Conservation (phyloP, 2,797 vertebrate genomes). For the Rhincodon typus region DNA sequence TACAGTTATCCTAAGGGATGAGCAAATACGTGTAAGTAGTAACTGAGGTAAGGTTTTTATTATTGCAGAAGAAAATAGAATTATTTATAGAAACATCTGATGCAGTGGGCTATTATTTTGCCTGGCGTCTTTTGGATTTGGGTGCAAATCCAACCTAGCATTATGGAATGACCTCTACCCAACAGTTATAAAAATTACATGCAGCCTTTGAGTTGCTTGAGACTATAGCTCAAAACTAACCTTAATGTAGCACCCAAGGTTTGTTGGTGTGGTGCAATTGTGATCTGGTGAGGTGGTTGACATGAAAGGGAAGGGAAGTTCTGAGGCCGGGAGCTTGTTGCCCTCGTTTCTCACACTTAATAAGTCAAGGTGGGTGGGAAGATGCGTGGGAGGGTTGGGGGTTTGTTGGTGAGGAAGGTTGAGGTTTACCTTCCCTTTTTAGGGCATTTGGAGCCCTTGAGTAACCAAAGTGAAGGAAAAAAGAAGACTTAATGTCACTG, state of each 20-base stretch:
- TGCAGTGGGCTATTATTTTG: neutral
- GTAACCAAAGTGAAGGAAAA: no score
- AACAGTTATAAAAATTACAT: neutral
- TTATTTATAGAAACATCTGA: neutral
- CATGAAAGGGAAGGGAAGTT: no score
- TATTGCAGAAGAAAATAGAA: neutral
- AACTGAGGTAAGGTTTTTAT: neutral
- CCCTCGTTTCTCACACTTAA: no score
- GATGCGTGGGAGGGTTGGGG: no score
- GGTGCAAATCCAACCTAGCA: neutral
- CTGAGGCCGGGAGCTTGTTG: no score
- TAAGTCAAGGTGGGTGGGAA: no score
- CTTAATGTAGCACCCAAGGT: neutral
- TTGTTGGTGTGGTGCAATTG: no score
- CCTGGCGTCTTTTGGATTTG: neutral
- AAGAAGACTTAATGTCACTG: no score
- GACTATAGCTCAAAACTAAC: neutral
- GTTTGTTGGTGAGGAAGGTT: no score
- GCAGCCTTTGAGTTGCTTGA: neutral
- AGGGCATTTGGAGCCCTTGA: no score
- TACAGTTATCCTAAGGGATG: neutral
- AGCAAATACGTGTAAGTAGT: neutral
- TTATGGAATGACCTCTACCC: neutral
- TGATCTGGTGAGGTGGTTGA: no score
- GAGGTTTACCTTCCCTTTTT: no score